These are phyloP conservation scores for Endotricha flammealis DNA, from an alignment of 2,888 invertebrate genomes.

Conservation along the genomic window DNA sequence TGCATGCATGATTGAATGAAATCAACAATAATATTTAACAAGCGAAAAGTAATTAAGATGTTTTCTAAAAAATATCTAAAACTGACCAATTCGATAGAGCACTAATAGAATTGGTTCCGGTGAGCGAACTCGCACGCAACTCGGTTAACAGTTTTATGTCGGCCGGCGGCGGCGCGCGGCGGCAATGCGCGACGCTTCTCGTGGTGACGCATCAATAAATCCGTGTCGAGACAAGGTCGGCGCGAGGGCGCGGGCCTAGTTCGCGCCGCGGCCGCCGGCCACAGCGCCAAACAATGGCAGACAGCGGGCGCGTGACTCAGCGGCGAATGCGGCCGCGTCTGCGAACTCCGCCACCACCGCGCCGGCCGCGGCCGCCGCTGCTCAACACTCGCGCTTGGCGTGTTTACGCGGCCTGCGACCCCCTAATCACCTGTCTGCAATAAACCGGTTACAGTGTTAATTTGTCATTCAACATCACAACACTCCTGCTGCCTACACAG, in stretches of 20 bases:
- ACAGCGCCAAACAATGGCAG: slow-evolving; percentile 52
- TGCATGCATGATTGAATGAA: no score
- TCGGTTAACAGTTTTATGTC: slow-evolving; percentile 24
- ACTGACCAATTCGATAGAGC: slow-evolving; percentile 25
- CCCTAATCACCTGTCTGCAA: slow-evolving; percentile 17
- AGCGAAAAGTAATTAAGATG: slow-evolving; percentile 7
- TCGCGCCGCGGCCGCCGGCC: slow-evolving; percentile 34
- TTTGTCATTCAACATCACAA: neutral
- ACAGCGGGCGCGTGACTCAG: slow-evolving; percentile 58
- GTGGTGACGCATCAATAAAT: slow-evolving; percentile 71
- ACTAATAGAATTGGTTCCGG: slow-evolving; percentile 31
- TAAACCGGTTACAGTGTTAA: slow-evolving; percentile 1
- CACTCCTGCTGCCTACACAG: slow-evolving; percentile 2
- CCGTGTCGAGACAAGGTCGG: slow-evolving; percentile 73
- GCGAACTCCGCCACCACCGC: slow-evolving; percentile 3
- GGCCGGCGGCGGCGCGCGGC: slow-evolving; percentile 26
- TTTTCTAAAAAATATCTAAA: slow-evolving; percentile 14
- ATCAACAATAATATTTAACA: neutral
- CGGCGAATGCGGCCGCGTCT: slow-evolving; percentile 18
- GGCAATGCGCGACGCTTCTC: slow-evolving; percentile 31
- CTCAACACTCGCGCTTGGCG: neutral
- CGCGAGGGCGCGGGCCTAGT: slow-evolving; percentile 65
- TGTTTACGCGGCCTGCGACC: slow-evolving; percentile 20
- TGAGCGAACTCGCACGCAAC: slow-evolving; percentile 32
- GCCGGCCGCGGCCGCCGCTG: slow-evolving; percentile 4